phyloP scores from a whole-genome alignment of 2,888 invertebrate species.

The Eristalinus aeneus region DNA sequence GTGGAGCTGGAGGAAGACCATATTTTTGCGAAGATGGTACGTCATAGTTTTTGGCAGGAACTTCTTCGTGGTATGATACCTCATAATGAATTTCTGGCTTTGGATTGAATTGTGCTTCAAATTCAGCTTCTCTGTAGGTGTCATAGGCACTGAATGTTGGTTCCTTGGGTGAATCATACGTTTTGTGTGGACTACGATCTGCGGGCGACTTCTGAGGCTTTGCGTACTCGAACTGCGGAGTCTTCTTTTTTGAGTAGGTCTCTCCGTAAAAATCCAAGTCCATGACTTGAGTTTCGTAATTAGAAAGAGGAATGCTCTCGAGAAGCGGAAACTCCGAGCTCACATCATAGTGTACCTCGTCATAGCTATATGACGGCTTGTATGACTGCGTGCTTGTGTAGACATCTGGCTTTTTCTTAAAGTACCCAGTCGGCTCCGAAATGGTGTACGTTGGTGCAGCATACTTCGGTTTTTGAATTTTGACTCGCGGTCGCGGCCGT shows the following conservation, averaged over 20 bases:
- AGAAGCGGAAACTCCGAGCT: slow-evolving; percentile 56
- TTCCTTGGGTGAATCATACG: slow-evolving; percentile 73
- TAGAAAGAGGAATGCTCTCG: slow-evolving; percentile 73
- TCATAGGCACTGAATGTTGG: slow-evolving; percentile 6
- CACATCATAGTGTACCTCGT: slow-evolving; percentile 75
- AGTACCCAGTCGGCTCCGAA: slow-evolving; percentile 71
- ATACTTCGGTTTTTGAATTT: slow-evolving; percentile 75
- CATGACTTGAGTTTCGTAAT: slow-evolving; percentile 77
- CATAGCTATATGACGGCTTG: slow-evolving; percentile 72
- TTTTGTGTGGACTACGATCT: slow-evolving; percentile 71
- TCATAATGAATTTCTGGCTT: slow-evolving; percentile 55
- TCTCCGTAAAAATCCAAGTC: slow-evolving; percentile 76
- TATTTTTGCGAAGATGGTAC: slow-evolving; percentile 14
- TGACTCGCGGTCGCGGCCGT: slow-evolving; percentile 74
- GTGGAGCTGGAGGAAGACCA: slow-evolving; percentile 26
- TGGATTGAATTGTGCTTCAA: not conserved
- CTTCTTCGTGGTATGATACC: slow-evolving; percentile 55
- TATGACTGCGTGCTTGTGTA: slow-evolving; percentile 58
- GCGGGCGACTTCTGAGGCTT: slow-evolving; percentile 54
- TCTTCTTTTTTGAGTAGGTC: slow-evolving; percentile 73
- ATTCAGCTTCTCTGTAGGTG: not conserved
- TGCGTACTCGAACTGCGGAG: slow-evolving; percentile 73
- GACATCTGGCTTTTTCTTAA: slow-evolving; percentile 71
- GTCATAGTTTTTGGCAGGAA: slow-evolving; percentile 16
- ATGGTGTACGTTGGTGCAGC: slow-evolving; percentile 73